Base-by-base conservation (phyloP, 2,888 invertebrate genomes). In the Athalia circularis region DNA sequence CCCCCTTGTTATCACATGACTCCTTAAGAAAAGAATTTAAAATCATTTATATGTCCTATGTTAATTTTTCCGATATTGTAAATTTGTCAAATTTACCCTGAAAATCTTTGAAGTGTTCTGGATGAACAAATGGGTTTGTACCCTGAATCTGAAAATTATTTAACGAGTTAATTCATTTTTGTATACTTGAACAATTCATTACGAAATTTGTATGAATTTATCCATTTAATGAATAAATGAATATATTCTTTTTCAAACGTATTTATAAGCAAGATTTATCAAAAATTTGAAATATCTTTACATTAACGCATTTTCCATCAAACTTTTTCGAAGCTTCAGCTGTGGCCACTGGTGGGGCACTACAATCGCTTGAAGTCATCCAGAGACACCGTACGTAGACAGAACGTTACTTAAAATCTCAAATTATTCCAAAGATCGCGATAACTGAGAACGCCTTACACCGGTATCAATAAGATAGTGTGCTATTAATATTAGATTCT, bases 401-500 rank as follows among this genome's bases (percentile, higher is more conserved):
- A 11, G 43, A 62, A 29, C 62, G 62, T 62, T 15, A 15, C 29
- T 29, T 9, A 29, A 9, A 62, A 62, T 11, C 62, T 29, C 43
- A 62, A 62, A 43, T 62, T 43, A 62, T 62, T 62, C 62, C 4
- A 62, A 7, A 62, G 62, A 62, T 62, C 62, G 59, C 59, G 7
- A 15, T 59, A 59, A 59, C 59, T 15, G 59, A 59, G n/a, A 59
- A 59, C 59, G 62, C 62, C 62, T 62, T 62, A 62, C 62, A 62
- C 43, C 43, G 43, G 62, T 62, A 62, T 62, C 43, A 62, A 43
- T 62, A 62, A 62, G 62, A 15, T 59, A 7, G 59, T 59, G 59
- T 59, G 59, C 59, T 59, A 59, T 15, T 59, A 15, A 59, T 59
- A 59, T 59, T 59, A 59, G 15, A 59, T 59, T 59, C 59, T 59